A percentile compares a stretch with the other conserved stretches of the same genome.
Conservation (phyloP, 2,888 invertebrate species). For the Formica aserva region DNA sequence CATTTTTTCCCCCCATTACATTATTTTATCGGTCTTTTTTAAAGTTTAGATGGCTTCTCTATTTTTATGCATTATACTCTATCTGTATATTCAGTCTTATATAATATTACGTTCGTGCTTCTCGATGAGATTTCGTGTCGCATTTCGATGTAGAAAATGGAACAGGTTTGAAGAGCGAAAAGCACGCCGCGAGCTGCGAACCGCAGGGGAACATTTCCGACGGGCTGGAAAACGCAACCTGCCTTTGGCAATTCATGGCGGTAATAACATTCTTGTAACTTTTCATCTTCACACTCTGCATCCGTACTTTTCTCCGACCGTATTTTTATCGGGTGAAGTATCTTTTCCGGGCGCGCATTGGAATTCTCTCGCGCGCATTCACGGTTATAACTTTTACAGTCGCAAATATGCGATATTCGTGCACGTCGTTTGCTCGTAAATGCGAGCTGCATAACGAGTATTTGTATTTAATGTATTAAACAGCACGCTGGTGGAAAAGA, state of each 20-base stretch:
- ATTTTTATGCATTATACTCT: background rate
- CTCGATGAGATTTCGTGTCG: conserved; percentile 51
- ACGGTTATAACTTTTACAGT: conserved; percentile 41
- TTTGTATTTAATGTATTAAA: conserved; percentile 54
- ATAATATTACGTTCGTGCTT: conserved; percentile 20
- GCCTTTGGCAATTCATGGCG: conserved; percentile 66
- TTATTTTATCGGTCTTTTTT: conserved; percentile 22
- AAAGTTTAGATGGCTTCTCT: conserved; percentile 4
- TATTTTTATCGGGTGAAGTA: conserved; percentile 44
- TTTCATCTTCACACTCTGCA: conserved; percentile 54
- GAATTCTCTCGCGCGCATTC: conserved; percentile 43
- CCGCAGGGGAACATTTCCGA: conserved; percentile 55
- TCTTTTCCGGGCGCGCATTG: conserved; percentile 36
- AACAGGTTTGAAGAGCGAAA: conserved; percentile 46
- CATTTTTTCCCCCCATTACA: background rate
- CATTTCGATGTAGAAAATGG: conserved; percentile 38
- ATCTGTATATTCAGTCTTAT: conserved; percentile 7
- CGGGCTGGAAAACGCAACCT: conserved; percentile 53
- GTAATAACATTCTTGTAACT: conserved; percentile 64
- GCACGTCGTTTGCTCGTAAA: background rate
- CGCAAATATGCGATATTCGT: conserved; percentile 31
- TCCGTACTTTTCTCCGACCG: conserved; percentile 21
- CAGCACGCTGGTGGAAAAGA: conserved; percentile 25
- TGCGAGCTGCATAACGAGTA: conserved; percentile 33
- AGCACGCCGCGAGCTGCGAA: conserved; percentile 42